Evolutionary conservation across 2,113 vertebrate species (phyloP).

Genomic region (Pagrus major): DNA sequence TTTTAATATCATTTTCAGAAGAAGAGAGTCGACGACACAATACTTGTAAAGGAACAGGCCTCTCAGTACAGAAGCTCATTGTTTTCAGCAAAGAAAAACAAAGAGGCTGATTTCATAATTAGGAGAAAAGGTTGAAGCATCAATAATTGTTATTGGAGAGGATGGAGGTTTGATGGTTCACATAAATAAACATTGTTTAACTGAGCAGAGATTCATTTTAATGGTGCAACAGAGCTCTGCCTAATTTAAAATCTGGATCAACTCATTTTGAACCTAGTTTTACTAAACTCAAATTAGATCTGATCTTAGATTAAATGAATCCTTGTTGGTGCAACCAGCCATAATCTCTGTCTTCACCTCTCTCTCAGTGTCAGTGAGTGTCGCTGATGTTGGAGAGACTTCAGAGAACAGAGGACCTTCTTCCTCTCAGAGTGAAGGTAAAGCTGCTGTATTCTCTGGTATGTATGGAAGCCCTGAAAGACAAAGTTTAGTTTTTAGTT

Average conservation of each 20-base stretch:
- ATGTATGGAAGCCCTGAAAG: neutral
- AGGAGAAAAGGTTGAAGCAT: neutral
- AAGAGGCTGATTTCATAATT: neutral
- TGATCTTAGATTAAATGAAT: no score
- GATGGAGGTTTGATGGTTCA: no score
- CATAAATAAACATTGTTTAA: no score
- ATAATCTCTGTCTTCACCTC: neutral
- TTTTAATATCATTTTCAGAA: neutral
- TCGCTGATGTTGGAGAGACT: neutral
- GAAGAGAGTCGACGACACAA: neutral
- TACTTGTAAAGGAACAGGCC: neutral
- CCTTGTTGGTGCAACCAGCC: no score
- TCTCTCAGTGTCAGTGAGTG: neutral
- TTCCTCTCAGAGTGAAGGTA: neutral
- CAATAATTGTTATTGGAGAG: no score
- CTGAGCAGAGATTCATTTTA: no score
- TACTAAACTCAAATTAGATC: no score
- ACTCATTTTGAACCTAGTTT: no score
- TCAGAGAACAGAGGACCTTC: neutral
- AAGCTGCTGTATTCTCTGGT: neutral
- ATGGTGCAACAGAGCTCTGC: no score
- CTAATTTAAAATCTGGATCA: no score
- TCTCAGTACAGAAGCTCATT: no score
- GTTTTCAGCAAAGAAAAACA: neutral
- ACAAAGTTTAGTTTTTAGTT: neutral